Conservation (phyloP, 2,888 invertebrate species). For the Apamea sordens region DNA sequence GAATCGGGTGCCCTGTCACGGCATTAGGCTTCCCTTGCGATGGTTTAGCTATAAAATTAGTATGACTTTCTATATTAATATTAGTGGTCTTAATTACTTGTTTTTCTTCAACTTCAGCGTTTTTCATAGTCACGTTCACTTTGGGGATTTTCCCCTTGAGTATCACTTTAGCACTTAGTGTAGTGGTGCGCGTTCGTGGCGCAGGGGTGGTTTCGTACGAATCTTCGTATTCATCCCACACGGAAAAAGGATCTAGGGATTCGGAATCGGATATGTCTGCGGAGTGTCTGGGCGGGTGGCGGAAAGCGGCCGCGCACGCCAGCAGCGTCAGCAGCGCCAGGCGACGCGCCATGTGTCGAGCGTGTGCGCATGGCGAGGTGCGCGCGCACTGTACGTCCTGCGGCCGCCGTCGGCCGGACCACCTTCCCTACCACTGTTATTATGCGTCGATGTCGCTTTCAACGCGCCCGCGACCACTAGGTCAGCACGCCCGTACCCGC, state of each 20-base stretch:
- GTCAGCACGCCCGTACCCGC: conserved; percentile 77
- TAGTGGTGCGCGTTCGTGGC: conserved; percentile 72
- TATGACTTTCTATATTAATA: conserved; percentile 87
- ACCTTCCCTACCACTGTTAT: conserved; percentile 86
- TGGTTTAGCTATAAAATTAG: conserved; percentile 85
- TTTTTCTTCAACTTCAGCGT: conserved; percentile 78
- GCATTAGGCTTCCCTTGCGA: conserved; percentile 68
- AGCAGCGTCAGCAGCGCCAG: conserved; percentile 88
- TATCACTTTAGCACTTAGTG: conserved; percentile 83
- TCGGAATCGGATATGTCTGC: conserved; percentile 78
- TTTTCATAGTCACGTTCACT: conserved; percentile 82
- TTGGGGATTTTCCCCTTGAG: conserved; percentile 80
- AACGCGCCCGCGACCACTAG: conserved; percentile 82
- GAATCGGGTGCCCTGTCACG: conserved; percentile 68
- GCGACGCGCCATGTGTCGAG: conserved; percentile 89
- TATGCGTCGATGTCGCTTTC: conserved; percentile 86
- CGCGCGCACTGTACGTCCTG: conserved; percentile 86
- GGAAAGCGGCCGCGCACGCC: conserved; percentile 81
- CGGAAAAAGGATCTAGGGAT: conserved; percentile 79
- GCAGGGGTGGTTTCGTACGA: conserved; percentile 78
- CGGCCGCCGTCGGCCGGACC: conserved; percentile 72
- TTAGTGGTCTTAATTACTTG: conserved; percentile 84
- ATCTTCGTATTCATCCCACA: conserved; percentile 85
- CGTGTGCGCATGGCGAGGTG: conserved; percentile 90
- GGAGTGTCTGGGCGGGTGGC: conserved; percentile 73